These are phyloP conservation scores for Micromesistius poutassou DNA, from an alignment of 2,797 vertebrate genomes.

Conservation along the genomic window DNA sequence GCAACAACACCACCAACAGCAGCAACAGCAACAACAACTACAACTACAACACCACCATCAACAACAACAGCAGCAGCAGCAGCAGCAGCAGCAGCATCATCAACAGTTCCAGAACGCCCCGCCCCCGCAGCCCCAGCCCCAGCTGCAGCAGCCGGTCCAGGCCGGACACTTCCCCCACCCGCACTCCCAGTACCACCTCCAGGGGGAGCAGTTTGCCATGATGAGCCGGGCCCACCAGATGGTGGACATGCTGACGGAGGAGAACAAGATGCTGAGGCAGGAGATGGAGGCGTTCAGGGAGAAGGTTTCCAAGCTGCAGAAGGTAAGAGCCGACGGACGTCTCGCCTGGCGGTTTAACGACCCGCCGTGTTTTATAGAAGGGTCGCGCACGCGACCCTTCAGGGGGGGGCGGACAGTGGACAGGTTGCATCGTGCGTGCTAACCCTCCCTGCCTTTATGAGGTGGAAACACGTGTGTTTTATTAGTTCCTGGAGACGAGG, in stretches of 20 bases:
- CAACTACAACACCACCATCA: conserved; percentile 70
- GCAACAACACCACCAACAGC: conserved; percentile 67
- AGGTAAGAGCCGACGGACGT: conserved; percentile 66
- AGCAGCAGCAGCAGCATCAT: conserved; percentile 68
- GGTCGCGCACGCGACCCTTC: background rate
- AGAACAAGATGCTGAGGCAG: conserved; percentile 87
- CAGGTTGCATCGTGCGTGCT: background rate
- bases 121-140: conserved; percentile 55
- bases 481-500: background rate
- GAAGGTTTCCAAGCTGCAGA: conserved; percentile 91
- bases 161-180: conserved; percentile 76
- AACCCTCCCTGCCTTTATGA: background rate
- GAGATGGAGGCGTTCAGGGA: conserved; percentile 91
- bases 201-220: conserved; percentile 86
- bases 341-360: background rate
- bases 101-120: conserved; percentile 62
- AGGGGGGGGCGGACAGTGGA: background rate
- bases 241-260: conserved; percentile 91
- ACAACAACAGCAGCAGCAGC: conserved; percentile 60
- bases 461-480: background rate
- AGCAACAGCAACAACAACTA: conserved; percentile 57
- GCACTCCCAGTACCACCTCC: conserved; percentile 69
- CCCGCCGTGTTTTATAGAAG: background rate
- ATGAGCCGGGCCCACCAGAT: conserved; percentile 90
- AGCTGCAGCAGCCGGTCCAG: conserved; percentile 36